Evolutionary conservation across 2,888 invertebrate species (phyloP), one percentile per base, ranked within the genome.

Genomic region (Nebria brevicollis): DNA sequence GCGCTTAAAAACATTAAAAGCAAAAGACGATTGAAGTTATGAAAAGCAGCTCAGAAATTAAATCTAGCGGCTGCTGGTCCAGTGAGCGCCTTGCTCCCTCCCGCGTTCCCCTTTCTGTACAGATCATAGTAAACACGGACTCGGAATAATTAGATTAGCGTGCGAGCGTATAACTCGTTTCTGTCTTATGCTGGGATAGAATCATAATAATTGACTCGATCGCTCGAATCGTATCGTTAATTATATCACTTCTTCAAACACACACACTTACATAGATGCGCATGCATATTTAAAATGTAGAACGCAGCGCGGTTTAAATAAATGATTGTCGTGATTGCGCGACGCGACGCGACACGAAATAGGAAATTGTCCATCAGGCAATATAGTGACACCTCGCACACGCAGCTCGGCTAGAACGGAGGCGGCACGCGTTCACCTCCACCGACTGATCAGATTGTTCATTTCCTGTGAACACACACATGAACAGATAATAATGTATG

Each of bases 11-110:
- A 88, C 84, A 82, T 82, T 82, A 82, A 83, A 82, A 79, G 82
- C 79, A 82, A 83, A 88, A 88, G 88, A 88, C 88, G 89, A 89
- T 88, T 89, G 89, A 88, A 89, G 88, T 89, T 89, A 88, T 88
- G 88, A 89, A 89, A 88, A 82, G 82, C 82, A 78, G 88, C 88
- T 87, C 87, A 88, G 88, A 89, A 89, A 89, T 89, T 88, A 89
- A 89, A 89, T 88, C 87, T 86, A 85, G 87, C 86, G 84, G 85
- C 83, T 77, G 82, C 78, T 74, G 75, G 74, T 11, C 82, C 66
- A 20, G 76, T 20, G 34, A 54, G 64, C 20, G 54, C n/a, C 26
- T 34, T 34, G 34, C 34, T 5, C 34, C 34, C 54, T 54, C 66
- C 68, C 66, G 25, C 75, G 66, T 41, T 5, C 54, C 65, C 66